Percentiles rank a stretch among this genome's conserved stretches.
These are phyloP conservation scores for Andricus quercusramuli DNA, from an alignment of 2,888 invertebrate species.

Conservation along the genomic window DNA sequence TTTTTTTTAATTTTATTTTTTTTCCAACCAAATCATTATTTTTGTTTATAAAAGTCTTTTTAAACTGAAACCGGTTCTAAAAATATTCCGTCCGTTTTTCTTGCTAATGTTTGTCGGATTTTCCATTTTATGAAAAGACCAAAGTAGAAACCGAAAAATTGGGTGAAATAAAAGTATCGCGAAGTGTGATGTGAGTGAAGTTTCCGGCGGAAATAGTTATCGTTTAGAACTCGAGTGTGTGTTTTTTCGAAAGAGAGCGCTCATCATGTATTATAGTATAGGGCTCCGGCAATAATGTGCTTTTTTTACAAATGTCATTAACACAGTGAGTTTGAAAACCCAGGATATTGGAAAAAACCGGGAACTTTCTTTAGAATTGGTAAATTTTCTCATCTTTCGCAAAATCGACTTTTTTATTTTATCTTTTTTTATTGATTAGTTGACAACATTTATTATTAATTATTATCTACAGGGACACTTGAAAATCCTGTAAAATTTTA, in stretches of 20 bases:
- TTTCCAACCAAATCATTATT: no score
- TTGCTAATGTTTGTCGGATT: background rate
- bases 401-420: no score
- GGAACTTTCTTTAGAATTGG: no score
- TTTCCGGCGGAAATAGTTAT: slow-evolving; percentile 71
- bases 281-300: background rate
- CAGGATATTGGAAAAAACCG: no score
- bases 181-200: slow-evolving; percentile 60
- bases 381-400: no score
- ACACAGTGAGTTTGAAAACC: background rate
- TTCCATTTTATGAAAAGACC: background rate
- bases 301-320: background rate
- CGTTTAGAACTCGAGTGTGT: slow-evolving; percentile 46
- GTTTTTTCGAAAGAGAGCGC: slow-evolving; percentile 59
- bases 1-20: no score
- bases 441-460: no score
- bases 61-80: background rate
- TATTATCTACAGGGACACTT: no score
- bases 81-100: background rate
- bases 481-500: no score
- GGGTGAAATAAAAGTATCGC: background rate
- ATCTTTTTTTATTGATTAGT: no score
- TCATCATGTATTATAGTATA: slow-evolving; percentile 43
- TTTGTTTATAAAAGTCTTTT: background rate
- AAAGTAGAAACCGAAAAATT: background rate